Conservation (phyloP, 2,797 vertebrate species). For the Siniperca scherzeri region DNA sequence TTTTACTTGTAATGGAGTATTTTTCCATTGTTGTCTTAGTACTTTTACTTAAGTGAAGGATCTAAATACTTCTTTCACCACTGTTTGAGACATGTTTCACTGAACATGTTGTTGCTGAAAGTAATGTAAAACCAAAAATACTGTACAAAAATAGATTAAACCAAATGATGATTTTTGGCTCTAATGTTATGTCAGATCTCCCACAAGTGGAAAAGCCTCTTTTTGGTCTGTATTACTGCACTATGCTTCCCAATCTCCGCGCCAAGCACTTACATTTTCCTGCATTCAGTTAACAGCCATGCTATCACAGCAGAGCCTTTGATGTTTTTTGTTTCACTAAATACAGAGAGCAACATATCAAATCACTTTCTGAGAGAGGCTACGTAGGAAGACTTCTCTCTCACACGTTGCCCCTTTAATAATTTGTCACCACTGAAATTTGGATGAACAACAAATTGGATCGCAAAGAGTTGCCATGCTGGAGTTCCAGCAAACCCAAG, state of each 20-base stretch:
- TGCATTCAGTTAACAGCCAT: slow-evolving; percentile 27
- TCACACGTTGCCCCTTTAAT: slow-evolving; percentile 49
- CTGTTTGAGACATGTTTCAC: not conserved
- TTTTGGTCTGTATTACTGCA: slow-evolving; percentile 33
- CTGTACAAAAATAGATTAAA: not conserved
- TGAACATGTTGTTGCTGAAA: not conserved
- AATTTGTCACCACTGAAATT: slow-evolving; percentile 58
- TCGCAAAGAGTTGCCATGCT: slow-evolving; percentile 46
- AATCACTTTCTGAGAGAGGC: not conserved
- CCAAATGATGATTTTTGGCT: not conserved
- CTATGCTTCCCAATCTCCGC: slow-evolving; percentile 55
- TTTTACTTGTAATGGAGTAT: too few relatives aligned
- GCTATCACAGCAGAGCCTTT: slow-evolving; percentile 17
- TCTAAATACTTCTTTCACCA: not conserved
- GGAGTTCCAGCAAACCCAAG: slow-evolving; percentile 64
- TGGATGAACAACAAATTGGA: slow-evolving; percentile 66
- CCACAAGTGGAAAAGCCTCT: slow-evolving; percentile 1
- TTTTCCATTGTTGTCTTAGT: too few relatives aligned
- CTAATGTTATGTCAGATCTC: not conserved
- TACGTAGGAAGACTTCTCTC: not conserved
- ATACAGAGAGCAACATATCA: slow-evolving; percentile 10
- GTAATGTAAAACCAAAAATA: slow-evolving; percentile 1
- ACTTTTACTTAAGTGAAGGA: too few relatives aligned
- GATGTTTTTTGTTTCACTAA: slow-evolving; percentile 36
- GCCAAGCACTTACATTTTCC: slow-evolving; percentile 56